Conservation (phyloP, 1,140 invertebrate genomes). For the Aricia agestis region DNA sequence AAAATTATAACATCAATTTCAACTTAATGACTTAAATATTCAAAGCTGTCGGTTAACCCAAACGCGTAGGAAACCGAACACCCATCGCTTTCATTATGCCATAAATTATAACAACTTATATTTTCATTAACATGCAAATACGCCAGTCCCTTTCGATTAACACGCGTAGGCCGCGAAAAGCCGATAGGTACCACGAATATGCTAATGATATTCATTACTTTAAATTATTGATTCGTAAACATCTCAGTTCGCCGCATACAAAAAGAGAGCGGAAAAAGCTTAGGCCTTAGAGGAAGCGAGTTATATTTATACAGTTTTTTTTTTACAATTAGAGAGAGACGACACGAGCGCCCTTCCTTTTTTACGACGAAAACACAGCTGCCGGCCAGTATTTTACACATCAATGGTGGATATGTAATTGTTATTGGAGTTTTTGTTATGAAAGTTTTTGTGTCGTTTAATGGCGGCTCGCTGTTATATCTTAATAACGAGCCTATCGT, state of each 20-base stretch:
- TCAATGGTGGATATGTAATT: background rate
- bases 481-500: background rate
- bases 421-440: background rate
- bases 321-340: background rate
- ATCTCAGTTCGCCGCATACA: background rate
- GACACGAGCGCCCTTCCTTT: background rate
- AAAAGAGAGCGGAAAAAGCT: background rate
- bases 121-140: background rate
- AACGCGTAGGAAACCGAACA: background rate
- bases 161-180: background rate
- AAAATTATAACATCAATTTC: background rate
- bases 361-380: background rate
- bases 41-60: background rate
- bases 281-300: constrained; percentile 2
- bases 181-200: background rate
- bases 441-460: background rate
- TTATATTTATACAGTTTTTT: background rate
- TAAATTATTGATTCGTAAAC: background rate
- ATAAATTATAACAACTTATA: background rate
- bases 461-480: background rate
- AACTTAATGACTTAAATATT: background rate
- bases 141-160: background rate
- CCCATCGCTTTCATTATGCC: background rate
- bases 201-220: background rate
- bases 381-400: background rate